Evolutionary conservation across 2,888 invertebrate genomes (phyloP).

Genomic region (Caenorhabditis zanzibari): DNA sequence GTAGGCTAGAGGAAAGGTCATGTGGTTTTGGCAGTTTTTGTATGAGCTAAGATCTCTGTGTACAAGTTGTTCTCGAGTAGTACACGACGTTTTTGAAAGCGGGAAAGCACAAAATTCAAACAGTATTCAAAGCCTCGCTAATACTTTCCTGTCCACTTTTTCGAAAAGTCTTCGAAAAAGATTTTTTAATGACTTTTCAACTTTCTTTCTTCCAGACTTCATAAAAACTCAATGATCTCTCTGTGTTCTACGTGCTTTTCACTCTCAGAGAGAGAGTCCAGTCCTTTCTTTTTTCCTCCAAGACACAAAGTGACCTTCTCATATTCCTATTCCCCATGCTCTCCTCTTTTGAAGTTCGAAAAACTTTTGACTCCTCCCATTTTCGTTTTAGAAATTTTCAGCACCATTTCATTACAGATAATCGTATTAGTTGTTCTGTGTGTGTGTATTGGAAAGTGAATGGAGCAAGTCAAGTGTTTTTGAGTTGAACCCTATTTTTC

Average conservation of each 20-base stretch:
- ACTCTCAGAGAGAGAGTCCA: background rate
- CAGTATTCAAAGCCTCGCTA: no score
- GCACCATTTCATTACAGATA: constrained; percentile 1
- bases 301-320: constrained; percentile 18
- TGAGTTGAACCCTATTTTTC: constrained; percentile 20
- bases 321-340: constrained; percentile 40
- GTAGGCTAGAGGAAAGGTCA: no score
- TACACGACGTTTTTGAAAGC: no score
- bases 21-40: no score
- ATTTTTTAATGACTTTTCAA: no score
- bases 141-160: no score
- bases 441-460: constrained; percentile 1
- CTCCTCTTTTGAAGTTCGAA: constrained; percentile 47
- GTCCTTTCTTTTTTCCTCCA: background rate
- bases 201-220: background rate
- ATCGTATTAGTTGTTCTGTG: constrained; percentile 26
- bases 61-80: no score
- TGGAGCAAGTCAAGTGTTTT: constrained; percentile 36
- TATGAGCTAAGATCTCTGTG: no score
- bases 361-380: constrained; percentile 19
- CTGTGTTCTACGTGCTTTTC: background rate
- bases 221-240: background rate
- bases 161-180: no score
- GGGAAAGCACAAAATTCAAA: no score
- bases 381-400: constrained; percentile 5